Evolutionary conservation across 2,797 vertebrate genomes (phyloP).

Genomic region (Labeo calbasu): DNA sequence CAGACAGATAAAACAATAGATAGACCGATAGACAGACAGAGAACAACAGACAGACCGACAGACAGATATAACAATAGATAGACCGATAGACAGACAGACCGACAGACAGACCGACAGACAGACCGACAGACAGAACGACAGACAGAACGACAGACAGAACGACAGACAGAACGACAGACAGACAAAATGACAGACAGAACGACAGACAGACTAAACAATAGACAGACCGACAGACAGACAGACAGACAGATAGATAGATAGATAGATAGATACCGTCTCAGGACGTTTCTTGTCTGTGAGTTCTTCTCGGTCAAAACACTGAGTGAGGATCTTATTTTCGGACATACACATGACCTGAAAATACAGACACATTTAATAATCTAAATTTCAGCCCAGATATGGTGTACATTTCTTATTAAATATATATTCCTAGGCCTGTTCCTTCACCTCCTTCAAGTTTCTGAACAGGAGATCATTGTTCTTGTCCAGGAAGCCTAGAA

Average conservation of each 20-base stretch:
- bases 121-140: too few species aligned
- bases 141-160: too few species aligned
- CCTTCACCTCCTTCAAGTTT: conserved; percentile 95
- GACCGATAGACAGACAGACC: background rate
- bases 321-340: conserved; percentile 91
- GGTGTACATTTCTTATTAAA: conserved; percentile 7
- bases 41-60: too few species aligned
- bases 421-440: conserved; percentile 35
- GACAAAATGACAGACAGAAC: background rate
- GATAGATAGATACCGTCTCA: conserved; percentile 83
- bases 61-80: too few species aligned
- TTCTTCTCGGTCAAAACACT: conserved; percentile 91
- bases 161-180: background rate
- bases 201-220: background rate
- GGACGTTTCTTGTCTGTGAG: conserved; percentile 96
- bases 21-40: background rate
- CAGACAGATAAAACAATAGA: background rate
- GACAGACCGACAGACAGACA: background rate
- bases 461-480: conserved; percentile 98
- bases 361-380: conserved; percentile 55
- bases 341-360: conserved; percentile 93
- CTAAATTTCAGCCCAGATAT: conserved; percentile 19
- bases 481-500: conserved; percentile 95
- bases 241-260: background rate
- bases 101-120: too few species aligned